Percentiles rank a stretch among this genome's conserved stretches.
Evolutionary conservation across 2,888 invertebrate genomes (phyloP).

Genomic region (Tetheella fluctuosa): DNA sequence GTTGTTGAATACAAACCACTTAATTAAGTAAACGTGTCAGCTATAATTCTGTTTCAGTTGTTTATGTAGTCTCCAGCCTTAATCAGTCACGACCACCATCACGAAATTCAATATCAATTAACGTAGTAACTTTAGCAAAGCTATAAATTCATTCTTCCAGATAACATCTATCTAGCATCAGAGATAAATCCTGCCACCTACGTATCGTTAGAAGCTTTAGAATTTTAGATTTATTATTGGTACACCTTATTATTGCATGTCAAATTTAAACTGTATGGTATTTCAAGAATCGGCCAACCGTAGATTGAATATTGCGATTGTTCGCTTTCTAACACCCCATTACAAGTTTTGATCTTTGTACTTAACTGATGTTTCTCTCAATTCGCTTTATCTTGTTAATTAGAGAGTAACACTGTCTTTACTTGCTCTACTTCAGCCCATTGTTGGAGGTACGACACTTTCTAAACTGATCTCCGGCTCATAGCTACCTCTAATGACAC

Average conservation of each 20-base stretch:
- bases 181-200: conserved; percentile 15
- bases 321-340: conserved; percentile 56
- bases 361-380: conserved; percentile 52
- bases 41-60: conserved; percentile 4
- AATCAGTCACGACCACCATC: conserved; percentile 12
- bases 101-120: conserved; percentile 13
- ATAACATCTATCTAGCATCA: conserved; percentile 9
- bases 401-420: conserved; percentile 60
- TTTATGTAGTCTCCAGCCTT: conserved; percentile 5
- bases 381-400: conserved; percentile 63
- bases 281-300: conserved; percentile 19
- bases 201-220: conserved; percentile 16
- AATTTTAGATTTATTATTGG: conserved; percentile 15
- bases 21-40: background rate
- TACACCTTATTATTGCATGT: conserved; percentile 8
- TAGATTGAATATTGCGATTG: conserved; percentile 51
- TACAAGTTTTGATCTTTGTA: conserved; percentile 41
- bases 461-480: conserved; percentile 68
- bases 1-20: background rate
- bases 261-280: conserved; percentile 12
- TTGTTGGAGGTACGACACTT: conserved; percentile 75
- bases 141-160: conserved; percentile 10
- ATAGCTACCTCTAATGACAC: conserved; percentile 66
- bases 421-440: conserved; percentile 63
- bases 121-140: conserved; percentile 7